phyloP scores from a whole-genome alignment of 1,140 invertebrate genomes.

The Stegodyphus mimosarum region DNA sequence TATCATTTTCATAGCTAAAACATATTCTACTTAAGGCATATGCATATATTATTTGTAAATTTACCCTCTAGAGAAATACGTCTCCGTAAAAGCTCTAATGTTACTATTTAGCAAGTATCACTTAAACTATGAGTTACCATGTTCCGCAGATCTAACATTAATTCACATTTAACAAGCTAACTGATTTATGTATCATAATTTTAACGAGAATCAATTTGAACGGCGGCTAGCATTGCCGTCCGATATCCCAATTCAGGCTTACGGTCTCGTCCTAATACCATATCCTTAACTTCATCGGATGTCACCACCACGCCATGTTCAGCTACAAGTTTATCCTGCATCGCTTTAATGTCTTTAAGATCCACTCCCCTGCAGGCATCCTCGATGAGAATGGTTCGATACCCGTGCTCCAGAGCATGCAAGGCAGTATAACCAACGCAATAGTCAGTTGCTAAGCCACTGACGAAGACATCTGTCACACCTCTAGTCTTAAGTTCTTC shows the following conservation, averaged over 20 bases:
- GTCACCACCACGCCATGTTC: slow-evolving; percentile 83
- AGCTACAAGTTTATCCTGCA: slow-evolving; percentile 79
- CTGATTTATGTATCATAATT: no score
- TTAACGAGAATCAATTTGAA: no score
- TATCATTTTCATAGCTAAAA: no score
- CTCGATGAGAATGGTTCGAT: slow-evolving; percentile 88
- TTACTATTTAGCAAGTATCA: no score
- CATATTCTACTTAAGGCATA: no score
- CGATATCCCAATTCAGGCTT: slow-evolving; percentile 88
- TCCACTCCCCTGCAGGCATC: slow-evolving; percentile 91
- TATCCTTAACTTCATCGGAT: slow-evolving; percentile 77
- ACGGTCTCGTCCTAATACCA: slow-evolving; percentile 87
- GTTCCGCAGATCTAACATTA: no score
- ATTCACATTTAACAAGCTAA: no score
- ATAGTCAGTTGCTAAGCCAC: slow-evolving; percentile 95
- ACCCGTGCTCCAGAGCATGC: slow-evolving; percentile 80
- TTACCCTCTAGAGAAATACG: no score
- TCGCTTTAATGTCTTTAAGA: slow-evolving; percentile 83
- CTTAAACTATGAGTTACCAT: no score
- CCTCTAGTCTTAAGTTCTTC: slow-evolving; percentile 81
- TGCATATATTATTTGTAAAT: no score
- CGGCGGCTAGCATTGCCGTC: slow-evolving; percentile 54
- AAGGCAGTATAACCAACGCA: slow-evolving; percentile 77
- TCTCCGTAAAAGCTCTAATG: no score
- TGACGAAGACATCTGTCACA: slow-evolving; percentile 93